These are phyloP conservation scores for Pherbina coryleti DNA, from an alignment of 2,888 invertebrate species.

Conservation along the genomic window DNA sequence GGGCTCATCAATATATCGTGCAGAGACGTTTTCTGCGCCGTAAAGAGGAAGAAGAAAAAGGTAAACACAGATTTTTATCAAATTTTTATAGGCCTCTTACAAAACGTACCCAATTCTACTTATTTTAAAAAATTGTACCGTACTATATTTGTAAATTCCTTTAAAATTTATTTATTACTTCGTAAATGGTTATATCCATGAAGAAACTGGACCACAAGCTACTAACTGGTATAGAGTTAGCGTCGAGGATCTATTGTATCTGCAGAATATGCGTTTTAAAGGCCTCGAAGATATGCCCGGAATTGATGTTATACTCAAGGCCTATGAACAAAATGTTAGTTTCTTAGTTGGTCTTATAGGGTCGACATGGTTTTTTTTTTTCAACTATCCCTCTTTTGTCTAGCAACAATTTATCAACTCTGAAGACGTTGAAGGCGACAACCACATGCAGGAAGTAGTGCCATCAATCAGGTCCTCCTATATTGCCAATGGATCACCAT, in stretches of 20 bases:
- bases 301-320: neutral
- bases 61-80: neutral
- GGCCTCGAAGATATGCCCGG: slow-evolving; percentile 4
- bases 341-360: neutral
- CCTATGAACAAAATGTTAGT: slow-evolving; percentile 12
- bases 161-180: too few species aligned
- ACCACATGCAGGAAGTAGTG: too few species aligned
- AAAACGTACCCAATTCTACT: too few species aligned
- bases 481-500: neutral
- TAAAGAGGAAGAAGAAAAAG: neutral
- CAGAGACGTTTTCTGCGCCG: slow-evolving; percentile 13
- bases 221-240: neutral
- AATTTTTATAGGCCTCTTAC: neutral
- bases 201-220: too few species aligned
- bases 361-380: too few species aligned
- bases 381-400: too few species aligned
- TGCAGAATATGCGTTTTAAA: neutral
- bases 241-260: neutral
- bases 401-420: neutral
- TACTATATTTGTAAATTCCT: too few species aligned
- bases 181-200: too few species aligned
- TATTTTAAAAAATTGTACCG: too few species aligned
- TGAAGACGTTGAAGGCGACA: neutral
- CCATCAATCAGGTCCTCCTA: too few species aligned
- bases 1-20: slow-evolving; percentile 1